Evolutionary conservation across 2,888 invertebrate genomes (phyloP).

Genomic region (Cerastis rubricosa): DNA sequence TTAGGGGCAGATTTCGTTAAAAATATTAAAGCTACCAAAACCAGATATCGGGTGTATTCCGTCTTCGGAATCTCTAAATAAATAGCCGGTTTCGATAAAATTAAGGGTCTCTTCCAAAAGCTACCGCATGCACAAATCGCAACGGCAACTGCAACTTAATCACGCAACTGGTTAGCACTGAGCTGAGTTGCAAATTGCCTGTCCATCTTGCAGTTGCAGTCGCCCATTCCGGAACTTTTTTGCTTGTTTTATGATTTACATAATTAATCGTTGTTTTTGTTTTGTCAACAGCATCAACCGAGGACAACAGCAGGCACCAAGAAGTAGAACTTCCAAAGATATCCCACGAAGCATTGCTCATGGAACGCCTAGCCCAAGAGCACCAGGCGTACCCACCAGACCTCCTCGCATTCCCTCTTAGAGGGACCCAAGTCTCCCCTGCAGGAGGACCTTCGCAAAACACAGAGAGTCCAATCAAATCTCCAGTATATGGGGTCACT

Average conservation of each 20-base stretch:
- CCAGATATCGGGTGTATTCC: not conserved
- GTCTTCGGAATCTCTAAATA: not conserved
- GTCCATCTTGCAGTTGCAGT: no score
- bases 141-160: no score
- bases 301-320: conserved; percentile 92
- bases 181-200: no score
- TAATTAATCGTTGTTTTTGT: conserved; percentile 6
- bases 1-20: not conserved
- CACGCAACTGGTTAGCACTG: no score
- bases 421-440: conserved; percentile 89
- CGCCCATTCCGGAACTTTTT: no score
- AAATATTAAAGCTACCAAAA: not conserved
- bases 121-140: no score
- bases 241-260: no score
- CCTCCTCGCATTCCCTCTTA: conserved; percentile 94
- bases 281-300: conserved; percentile 88
- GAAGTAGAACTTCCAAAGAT: conserved; percentile 91
- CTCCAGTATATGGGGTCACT: conserved; percentile 82
- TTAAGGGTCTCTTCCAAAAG: no score
- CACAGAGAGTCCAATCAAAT: conserved; percentile 82
- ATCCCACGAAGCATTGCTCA: conserved; percentile 87
- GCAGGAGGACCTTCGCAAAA: conserved; percentile 77
- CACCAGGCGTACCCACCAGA: conserved; percentile 95
- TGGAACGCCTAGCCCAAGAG: conserved; percentile 85
- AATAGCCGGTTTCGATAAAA: no score